Evolutionary conservation across 2,888 invertebrate species (phyloP).

Genomic region (Clitarchus hookeri): DNA sequence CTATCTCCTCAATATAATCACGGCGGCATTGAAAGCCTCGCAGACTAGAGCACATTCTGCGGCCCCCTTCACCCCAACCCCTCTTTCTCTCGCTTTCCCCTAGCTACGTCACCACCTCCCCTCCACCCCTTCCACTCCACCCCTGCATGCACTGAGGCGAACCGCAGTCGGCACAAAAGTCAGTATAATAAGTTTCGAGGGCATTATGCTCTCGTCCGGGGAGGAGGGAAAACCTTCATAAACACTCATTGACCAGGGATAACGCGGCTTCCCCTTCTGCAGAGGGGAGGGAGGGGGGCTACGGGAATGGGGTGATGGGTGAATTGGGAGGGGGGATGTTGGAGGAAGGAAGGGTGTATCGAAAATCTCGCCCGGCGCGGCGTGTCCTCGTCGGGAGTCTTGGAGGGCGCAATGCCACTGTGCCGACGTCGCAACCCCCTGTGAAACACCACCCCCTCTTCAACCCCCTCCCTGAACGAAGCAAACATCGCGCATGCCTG

Average conservation of each 20-base stretch:
- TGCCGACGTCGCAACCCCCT: too few relatives aligned
- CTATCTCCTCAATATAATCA: slow-evolving; percentile 44
- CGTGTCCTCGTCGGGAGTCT: too few relatives aligned
- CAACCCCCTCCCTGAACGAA: background rate
- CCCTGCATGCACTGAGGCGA: slow-evolving; percentile 21
- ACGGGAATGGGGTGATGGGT: slow-evolving; percentile 45
- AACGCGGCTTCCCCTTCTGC: slow-evolving; percentile 27
- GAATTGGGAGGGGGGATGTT: slow-evolving; percentile 31
- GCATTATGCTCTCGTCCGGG: slow-evolving; percentile 21
- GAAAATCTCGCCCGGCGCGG: background rate
- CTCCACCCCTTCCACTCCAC: slow-evolving; percentile 29
- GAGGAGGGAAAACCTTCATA: slow-evolving; percentile 37
- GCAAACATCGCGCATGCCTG: background rate
- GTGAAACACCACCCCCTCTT: too few relatives aligned
- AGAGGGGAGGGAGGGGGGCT: background rate
- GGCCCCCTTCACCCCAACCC: slow-evolving; percentile 45
- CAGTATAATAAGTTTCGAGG: slow-evolving; percentile 37
- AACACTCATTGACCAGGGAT: slow-evolving; percentile 41
- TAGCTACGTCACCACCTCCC: slow-evolving; percentile 20
- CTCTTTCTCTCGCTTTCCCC: slow-evolving; percentile 38
- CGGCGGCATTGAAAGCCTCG: slow-evolving; percentile 44
- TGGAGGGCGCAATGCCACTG: background rate
- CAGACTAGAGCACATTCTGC: slow-evolving; percentile 30
- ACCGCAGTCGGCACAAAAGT: slow-evolving; percentile 30
- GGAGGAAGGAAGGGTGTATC: slow-evolving; percentile 31